Evolutionary conservation across 1,140 invertebrate genomes (phyloP).

Genomic region (Caerostris darwini): DNA sequence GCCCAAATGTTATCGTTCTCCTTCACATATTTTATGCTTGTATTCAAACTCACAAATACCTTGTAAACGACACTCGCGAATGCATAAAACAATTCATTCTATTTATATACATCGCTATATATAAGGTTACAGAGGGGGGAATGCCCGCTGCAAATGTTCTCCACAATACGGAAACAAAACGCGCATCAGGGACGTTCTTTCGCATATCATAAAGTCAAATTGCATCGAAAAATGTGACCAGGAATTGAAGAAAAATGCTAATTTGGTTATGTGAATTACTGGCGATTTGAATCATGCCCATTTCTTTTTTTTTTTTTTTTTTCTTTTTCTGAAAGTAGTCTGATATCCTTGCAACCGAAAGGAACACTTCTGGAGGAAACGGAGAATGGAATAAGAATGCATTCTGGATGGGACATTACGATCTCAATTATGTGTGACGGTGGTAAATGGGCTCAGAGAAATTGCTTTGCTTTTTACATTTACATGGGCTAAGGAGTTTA

Average conservation of each 20-base stretch:
- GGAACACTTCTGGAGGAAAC: not conserved
- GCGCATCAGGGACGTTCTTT: not conserved
- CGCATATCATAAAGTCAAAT: constrained; percentile 70
- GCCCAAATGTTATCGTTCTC: not conserved
- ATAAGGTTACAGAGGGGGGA: not conserved
- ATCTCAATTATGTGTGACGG: constrained; percentile 19
- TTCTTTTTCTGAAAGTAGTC: not conserved
- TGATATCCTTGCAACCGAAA: not conserved
- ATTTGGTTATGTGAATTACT: not conserved
- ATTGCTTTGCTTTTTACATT: not conserved
- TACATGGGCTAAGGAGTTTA: not conserved
- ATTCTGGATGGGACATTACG: not conserved
- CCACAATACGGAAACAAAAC: not conserved
- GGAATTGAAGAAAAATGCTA: constrained; percentile 63
- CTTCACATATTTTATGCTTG: constrained; percentile 4
- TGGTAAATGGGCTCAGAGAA: constrained; percentile 16
- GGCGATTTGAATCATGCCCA: no score
- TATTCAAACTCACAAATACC: constrained; percentile 1
- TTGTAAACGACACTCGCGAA: constrained; percentile 57
- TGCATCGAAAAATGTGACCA: constrained; percentile 42
- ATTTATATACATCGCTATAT: constrained; percentile 40
- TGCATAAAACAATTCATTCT: constrained; percentile 44
- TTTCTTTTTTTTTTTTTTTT: no score
- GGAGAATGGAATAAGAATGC: constrained; percentile 26
- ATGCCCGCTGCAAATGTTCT: not conserved